Evolutionary conservation across 2,888 invertebrate species (phyloP), one percentile per base, ranked within the genome.

Genomic region (Caenorhabditis sp.): DNA sequence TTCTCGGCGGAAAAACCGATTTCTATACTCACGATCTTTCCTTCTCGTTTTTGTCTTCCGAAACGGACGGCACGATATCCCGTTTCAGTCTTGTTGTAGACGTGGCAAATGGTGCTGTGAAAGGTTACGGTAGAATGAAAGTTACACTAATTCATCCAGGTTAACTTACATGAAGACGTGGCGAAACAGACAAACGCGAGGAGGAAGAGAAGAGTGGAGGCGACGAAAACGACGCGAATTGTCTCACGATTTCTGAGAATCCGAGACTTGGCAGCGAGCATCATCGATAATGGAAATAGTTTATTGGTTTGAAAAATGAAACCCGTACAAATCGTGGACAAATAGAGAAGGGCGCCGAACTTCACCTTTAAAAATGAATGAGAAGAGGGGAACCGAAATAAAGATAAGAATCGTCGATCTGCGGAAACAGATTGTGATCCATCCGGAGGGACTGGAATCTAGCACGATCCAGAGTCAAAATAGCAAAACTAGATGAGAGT

Each of bases 131-230:
- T 8, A 2, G 20, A 22, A 2, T 37, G 8, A 8, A 24, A 15
- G n/a, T n/a, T n/a, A n/a, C n/a, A n/a, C n/a, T n/a, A n/a, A n/a
- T n/a, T n/a, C n/a, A n/a, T n/a, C n/a, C n/a, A n/a, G n/a, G n/a
- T n/a, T n/a, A 41, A 52, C 52, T 52, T 4, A 62, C 62, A 6
- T 22, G 63, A 39, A 35, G 43, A 63, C 0, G 63, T 24, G 20
- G 48, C 48, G 20, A 63, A 53, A 45, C 63, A 63, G 9, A 63
- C 30, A 5, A 62, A 27, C 13, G 30, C 52, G 1, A 48, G 13
- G 1, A 62, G 2, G 20, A 50, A 62, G 9, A 63, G 13, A 20
- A 63, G 52, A 13, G 41, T 50, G 1, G 52, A 32, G 22, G 48
- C 9, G 11, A 50, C 9, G 22, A 30, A 41, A 4, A 30, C 24